Evolutionary conservation across 2,797 vertebrate genomes (phyloP).

Genomic region (Leuciscus waleckii): DNA sequence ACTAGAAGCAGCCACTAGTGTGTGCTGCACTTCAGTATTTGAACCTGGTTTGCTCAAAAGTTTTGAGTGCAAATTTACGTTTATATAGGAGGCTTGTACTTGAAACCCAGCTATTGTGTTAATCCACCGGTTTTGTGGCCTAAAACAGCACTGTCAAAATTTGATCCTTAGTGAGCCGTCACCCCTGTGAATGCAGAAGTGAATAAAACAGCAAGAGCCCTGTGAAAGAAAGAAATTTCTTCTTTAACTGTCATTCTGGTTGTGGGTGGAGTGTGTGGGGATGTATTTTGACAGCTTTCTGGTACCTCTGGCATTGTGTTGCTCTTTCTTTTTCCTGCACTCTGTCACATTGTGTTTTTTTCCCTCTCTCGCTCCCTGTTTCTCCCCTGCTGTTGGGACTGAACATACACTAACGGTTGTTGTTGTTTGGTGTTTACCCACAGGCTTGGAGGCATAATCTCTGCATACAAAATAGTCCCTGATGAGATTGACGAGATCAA

Average conservation of each 20-base stretch:
- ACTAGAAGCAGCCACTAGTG: constrained; percentile 15
- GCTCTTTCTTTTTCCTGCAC: constrained; percentile 30
- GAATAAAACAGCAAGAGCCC: constrained; percentile 39
- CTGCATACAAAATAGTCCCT: constrained; percentile 98
- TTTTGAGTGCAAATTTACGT: not conserved
- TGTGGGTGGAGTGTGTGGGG: constrained; percentile 39
- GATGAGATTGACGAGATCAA: constrained; percentile 99
- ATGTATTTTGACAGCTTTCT: constrained; percentile 46
- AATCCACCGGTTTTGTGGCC: constrained; percentile 27
- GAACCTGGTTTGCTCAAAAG: constrained; percentile 2
- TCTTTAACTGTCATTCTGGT: constrained; percentile 30
- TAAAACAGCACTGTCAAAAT: constrained; percentile 23
- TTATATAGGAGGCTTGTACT: constrained; percentile 6
- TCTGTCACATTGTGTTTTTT: constrained; percentile 31
- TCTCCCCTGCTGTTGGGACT: constrained; percentile 37
- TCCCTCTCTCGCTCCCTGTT: not conserved
- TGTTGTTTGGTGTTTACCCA: constrained; percentile 70
- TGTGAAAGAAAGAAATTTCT: constrained; percentile 31
- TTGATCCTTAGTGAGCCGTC: constrained; percentile 24
- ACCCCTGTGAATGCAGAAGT: constrained; percentile 13
- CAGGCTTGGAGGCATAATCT: constrained; percentile 95
- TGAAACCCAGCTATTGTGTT: constrained; percentile 13
- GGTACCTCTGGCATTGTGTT: constrained; percentile 51
- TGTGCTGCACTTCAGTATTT: not conserved
- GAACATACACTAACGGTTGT: constrained; percentile 35